These are phyloP conservation scores for Pogonomyrmex barbatus DNA, from an alignment of 1,140 invertebrate genomes.

Conservation along the genomic window DNA sequence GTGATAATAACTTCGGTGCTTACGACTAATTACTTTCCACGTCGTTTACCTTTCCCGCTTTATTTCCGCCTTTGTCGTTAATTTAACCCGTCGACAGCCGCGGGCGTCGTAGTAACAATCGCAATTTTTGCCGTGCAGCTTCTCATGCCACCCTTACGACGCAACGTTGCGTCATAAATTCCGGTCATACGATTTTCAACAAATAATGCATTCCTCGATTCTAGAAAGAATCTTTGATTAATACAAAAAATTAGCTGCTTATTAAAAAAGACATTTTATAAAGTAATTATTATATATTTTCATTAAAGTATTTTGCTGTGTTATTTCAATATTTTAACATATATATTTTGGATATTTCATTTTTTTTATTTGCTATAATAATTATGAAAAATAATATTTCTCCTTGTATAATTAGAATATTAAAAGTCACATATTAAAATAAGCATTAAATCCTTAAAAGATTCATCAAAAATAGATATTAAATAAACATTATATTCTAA, in stretches of 20 bases:
- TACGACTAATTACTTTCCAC: constrained; percentile 67
- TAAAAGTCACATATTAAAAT: too few species aligned
- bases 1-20: constrained; percentile 57
- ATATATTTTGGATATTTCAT: neutral
- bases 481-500: neutral
- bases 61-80: constrained; percentile 54
- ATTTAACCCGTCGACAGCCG: constrained; percentile 39
- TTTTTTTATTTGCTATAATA: neutral
- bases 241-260: neutral
- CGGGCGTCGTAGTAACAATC: constrained; percentile 55
- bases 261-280: neutral
- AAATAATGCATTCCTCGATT: neutral
- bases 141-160: constrained; percentile 17
- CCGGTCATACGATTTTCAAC: neutral
- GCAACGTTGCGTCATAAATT: neutral
- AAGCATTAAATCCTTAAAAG: too few species aligned
- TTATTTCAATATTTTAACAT: neutral
- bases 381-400: neutral
- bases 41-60: constrained; percentile 41
- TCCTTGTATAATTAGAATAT: neutral
- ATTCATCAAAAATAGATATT: too few species aligned
- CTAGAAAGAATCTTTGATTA: neutral
- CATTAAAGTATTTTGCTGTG: neutral
- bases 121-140: constrained; percentile 52
- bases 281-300: neutral